Percentiles rank a stretch among this genome's conserved stretches.
Evolutionary conservation across 2,797 vertebrate species (phyloP).

Genomic region (Bradypodion ventrale): DNA sequence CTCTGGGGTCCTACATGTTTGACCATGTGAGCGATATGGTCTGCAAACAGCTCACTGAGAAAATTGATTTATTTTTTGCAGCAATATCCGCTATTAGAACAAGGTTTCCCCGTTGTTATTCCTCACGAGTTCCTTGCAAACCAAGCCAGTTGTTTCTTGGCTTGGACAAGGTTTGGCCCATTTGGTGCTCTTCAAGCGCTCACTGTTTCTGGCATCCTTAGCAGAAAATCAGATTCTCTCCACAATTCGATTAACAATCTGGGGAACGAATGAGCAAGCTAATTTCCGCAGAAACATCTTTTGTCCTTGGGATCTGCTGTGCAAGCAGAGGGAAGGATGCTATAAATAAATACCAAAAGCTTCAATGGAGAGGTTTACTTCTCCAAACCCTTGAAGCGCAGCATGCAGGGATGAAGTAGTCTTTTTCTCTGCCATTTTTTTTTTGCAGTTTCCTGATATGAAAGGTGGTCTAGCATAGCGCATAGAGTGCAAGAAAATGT

Average conservation of each 20-base stretch:
- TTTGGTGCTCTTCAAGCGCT: not conserved
- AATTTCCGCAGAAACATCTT: not conserved
- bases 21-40: not conserved
- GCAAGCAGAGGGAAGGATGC: not conserved
- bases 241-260: too few relatives aligned
- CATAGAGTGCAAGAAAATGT: not conserved
- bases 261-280: not conserved
- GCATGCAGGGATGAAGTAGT: too few relatives aligned
- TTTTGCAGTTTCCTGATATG: not conserved
- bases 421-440: too few relatives aligned
- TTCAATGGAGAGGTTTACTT: not conserved
- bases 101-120: not conserved
- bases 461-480: not conserved
- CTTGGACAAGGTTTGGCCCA: not conserved
- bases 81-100: not conserved
- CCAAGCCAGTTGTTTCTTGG: not conserved
- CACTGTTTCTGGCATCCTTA: not conserved
- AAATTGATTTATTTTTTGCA: not conserved
- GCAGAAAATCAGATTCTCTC: accelerated
- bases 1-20: not conserved
- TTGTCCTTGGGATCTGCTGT: not conserved
- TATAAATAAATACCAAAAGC: not conserved
- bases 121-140: not conserved
- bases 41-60: not conserved
- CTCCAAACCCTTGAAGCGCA: not conserved